Evolutionary conservation across 2,113 vertebrate species (phyloP).

Genomic region (Engystomops pustulosus): DNA sequence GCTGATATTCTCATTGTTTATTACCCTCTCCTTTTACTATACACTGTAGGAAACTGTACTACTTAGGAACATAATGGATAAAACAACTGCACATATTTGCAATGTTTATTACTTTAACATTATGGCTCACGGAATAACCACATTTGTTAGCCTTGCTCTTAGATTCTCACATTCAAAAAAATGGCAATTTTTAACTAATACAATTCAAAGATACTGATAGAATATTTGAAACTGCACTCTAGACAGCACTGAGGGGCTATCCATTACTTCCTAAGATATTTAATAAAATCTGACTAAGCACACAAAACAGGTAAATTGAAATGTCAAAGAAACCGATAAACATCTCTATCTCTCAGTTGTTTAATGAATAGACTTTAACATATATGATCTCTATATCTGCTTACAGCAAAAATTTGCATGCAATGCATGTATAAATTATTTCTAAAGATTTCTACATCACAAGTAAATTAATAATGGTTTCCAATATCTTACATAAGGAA

Average conservation of each 20-base stretch:
- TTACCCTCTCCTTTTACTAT: no score
- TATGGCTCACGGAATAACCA: background rate
- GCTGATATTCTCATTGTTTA: no score
- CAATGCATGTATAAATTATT: background rate
- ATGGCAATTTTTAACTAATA: background rate
- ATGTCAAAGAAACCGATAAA: background rate
- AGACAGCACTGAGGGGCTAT: background rate
- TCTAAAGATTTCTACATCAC: background rate
- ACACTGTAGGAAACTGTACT: no score
- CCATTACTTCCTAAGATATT: background rate
- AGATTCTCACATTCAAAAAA: background rate
- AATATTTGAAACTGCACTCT: background rate
- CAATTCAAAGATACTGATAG: background rate
- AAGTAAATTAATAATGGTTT: background rate
- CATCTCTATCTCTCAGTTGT: background rate
- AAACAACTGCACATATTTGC: no score
- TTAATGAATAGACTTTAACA: background rate
- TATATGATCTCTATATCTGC: background rate
- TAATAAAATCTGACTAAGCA: background rate
- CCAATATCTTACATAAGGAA: no score
- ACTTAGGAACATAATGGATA: no score
- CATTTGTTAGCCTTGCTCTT: background rate
- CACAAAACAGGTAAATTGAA: background rate
- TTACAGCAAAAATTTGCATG: slow-evolving; percentile 1
- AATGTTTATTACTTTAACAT: no score